Percentiles rank a stretch among this genome's conserved stretches.
phyloP scores from a whole-genome alignment of 2,113 vertebrate genomes.

The Athene noctua region DNA sequence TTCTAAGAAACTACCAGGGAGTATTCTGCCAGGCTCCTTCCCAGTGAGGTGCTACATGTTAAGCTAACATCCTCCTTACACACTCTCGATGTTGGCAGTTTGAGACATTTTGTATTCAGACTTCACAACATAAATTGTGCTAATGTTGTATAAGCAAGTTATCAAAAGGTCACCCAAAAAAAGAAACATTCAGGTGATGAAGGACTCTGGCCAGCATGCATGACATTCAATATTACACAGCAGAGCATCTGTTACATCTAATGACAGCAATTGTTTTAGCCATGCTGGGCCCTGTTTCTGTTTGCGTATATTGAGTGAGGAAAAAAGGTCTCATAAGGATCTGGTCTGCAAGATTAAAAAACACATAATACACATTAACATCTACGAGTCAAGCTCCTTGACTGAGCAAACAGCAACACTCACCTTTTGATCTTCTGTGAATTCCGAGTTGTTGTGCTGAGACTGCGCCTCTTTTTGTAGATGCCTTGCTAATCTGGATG shows the following conservation, averaged over 20 bases:
- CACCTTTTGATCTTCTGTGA: conserved; percentile 99
- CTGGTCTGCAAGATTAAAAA: not conserved
- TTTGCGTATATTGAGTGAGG: not conserved
- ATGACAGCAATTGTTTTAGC: not conserved
- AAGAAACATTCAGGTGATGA: not conserved
- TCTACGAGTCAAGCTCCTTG: not conserved
- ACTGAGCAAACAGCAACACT: not conserved
- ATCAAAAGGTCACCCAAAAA: not conserved
- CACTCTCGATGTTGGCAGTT: not conserved
- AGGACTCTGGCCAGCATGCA: not conserved
- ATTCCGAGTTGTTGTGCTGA: conserved; percentile 85
- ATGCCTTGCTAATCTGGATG: conserved; percentile 90
- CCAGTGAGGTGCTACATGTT: conserved; percentile 23
- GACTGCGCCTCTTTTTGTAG: conserved; percentile 95
- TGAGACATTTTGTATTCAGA: not conserved
- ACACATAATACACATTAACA: not conserved
- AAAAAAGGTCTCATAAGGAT: not conserved
- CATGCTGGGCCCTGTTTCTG: not conserved
- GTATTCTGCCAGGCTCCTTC: not conserved
- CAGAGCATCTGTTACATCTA: not conserved
- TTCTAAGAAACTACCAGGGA: not conserved
- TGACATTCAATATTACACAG: not conserved
- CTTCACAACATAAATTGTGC: not conserved
- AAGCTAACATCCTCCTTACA: not conserved
- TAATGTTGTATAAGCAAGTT: not conserved